These are phyloP conservation scores for Tipula vernalis DNA, from an alignment of 2,888 invertebrate genomes.

Conservation along the genomic window DNA sequence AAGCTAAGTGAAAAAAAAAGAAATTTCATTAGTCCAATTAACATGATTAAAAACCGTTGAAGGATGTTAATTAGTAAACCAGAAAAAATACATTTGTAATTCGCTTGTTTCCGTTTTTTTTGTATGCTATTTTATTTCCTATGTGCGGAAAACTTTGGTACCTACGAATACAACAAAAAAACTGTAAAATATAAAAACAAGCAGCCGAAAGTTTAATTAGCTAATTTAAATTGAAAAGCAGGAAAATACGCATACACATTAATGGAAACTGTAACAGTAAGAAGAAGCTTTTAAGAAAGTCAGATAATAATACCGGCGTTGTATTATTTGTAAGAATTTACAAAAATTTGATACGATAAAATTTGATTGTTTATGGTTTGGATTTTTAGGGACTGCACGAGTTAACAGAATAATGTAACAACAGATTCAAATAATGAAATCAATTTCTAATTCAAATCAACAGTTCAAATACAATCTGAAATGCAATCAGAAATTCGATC, in stretches of 20 bases:
- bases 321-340: too few relatives aligned
- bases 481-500: too few relatives aligned
- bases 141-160: not conserved
- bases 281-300: not conserved
- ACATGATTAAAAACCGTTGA: not conserved
- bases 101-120: not conserved
- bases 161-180: not conserved
- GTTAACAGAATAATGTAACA: too few relatives aligned
- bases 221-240: not conserved
- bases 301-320: too few relatives aligned
- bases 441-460: too few relatives aligned
- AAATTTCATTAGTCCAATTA: not conserved
- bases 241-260: not conserved
- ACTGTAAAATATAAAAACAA: not conserved
- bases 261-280: not conserved
- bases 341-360: too few relatives aligned
- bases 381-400: too few relatives aligned
- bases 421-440: too few relatives aligned
- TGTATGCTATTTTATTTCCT: not conserved
- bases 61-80: not conserved
- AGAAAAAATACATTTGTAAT: not conserved
- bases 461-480: too few relatives aligned
- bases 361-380: too few relatives aligned
- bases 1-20: not conserved
- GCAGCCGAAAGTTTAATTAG: not conserved